A percentile compares a stretch with the other conserved stretches of the same genome.
Conservation (phyloP, 2,113 vertebrate genomes). For the Stercorarius parasiticus region DNA sequence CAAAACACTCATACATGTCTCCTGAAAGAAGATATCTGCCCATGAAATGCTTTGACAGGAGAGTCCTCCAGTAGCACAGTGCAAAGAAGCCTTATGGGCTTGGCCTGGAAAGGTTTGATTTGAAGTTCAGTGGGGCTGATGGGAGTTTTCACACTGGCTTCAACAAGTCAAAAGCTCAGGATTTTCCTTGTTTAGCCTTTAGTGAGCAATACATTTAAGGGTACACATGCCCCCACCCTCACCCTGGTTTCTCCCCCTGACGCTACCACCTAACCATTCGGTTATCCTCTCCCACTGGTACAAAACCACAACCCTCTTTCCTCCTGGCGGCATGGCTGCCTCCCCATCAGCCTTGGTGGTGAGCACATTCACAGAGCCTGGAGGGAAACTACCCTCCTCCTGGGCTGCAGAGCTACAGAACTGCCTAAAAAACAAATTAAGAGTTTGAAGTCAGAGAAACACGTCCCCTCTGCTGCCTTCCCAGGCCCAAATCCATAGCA, state of each 20-base stretch:
- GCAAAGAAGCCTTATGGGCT: background rate
- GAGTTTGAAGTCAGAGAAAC: background rate
- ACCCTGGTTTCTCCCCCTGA: background rate
- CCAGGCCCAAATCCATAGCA: background rate
- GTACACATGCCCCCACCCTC: background rate
- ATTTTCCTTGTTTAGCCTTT: background rate
- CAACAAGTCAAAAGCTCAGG: background rate
- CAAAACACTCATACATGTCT: background rate
- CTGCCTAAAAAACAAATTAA: background rate
- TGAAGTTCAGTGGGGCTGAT: background rate
- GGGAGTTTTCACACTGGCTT: background rate
- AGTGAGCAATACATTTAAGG: background rate
- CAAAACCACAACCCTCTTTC: background rate
- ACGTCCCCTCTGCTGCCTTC: background rate
- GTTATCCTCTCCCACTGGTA: background rate
- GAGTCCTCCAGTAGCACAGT: rapidly evolving
- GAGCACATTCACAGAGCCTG: background rate
- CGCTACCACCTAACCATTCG: rapidly evolving
- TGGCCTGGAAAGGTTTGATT: background rate
- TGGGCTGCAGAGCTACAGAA: background rate
- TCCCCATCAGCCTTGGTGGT: background rate
- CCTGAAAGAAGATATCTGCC: background rate
- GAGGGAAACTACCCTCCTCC: background rate
- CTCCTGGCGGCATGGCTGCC: background rate
- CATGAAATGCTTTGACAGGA: background rate